phyloP scores from a whole-genome alignment of 1,140 invertebrate species.

The Paralvinella palmiformis region DNA sequence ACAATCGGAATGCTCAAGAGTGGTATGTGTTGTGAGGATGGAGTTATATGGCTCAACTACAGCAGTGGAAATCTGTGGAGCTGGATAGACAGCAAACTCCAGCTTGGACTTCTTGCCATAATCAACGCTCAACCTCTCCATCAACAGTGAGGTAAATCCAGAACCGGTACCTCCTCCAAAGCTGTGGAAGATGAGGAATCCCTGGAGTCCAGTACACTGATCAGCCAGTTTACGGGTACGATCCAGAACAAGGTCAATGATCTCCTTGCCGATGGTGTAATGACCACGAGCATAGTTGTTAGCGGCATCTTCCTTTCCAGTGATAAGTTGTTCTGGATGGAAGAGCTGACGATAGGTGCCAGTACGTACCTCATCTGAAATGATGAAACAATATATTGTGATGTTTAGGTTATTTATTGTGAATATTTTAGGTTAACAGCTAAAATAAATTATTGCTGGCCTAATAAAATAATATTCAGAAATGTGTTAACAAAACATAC shows the following conservation, averaged over 20 bases:
- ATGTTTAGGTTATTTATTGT: too few species aligned
- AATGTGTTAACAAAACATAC: too few species aligned
- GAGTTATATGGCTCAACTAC: constrained; percentile 88
- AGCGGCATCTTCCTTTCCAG: constrained; percentile 69
- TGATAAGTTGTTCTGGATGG: constrained; percentile 69
- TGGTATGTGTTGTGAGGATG: constrained; percentile 71
- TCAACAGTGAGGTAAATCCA: constrained; percentile 79
- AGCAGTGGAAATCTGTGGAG: constrained; percentile 66
- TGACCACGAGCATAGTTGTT: constrained; percentile 37
- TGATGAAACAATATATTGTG: too few species aligned
- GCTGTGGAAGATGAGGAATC: constrained; percentile 83
- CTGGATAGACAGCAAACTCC: constrained; percentile 82
- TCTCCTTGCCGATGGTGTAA: constrained; percentile 51
- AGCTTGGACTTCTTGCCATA: constrained; percentile 86
- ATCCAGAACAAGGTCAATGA: constrained; percentile 50
- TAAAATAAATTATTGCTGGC: too few species aligned
- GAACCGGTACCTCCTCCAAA: constrained; percentile 87
- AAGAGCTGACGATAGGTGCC: constrained; percentile 45
- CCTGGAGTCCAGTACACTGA: constrained; percentile 77
- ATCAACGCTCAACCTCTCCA: constrained; percentile 81
- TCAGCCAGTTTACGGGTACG: constrained; percentile 55
- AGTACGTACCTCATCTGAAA: constrained; percentile 52
- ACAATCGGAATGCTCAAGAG: constrained; percentile 72
- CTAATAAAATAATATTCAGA: too few species aligned
- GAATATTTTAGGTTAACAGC: too few species aligned